Conservation (phyloP, 2,888 invertebrate species). For the Lithophane ornitopus region DNA sequence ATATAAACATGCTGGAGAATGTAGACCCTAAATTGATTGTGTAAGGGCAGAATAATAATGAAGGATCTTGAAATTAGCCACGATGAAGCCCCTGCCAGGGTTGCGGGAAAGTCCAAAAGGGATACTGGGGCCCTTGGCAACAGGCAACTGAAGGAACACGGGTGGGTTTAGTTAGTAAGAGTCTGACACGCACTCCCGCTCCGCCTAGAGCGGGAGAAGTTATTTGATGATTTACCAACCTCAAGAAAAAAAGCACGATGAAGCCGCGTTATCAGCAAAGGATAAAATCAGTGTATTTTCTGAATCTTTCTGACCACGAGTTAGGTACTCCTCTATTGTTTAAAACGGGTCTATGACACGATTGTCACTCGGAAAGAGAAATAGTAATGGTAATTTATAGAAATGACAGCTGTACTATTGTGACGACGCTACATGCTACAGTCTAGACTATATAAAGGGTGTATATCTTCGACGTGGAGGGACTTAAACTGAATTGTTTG, state of each 20-base stretch:
- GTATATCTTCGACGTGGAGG: no score
- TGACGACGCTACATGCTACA: neutral
- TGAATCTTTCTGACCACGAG: neutral
- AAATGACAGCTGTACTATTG: neutral
- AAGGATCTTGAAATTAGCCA: neutral
- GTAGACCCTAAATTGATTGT: neutral
- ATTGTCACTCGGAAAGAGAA: neutral
- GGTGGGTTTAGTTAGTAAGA: no score
- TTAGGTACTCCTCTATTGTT: neutral
- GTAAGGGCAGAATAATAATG: neutral
- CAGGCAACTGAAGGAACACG: no score
- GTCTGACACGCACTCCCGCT: no score
- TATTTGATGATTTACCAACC: no score
- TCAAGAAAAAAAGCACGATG: no score
- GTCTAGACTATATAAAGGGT: neutral
- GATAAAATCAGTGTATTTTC: neutral
- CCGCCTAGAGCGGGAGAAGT: no score
- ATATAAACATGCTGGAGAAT: neutral
- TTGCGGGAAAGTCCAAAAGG: no score
- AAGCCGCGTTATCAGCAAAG: neutral
- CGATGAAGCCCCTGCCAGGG: neutral
- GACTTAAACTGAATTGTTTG: no score
- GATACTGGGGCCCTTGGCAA: no score
- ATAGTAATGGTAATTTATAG: no score
- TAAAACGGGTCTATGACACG: neutral